phyloP scores from a whole-genome alignment of 1,140 invertebrate genomes.

The Drosophila albomicans region DNA sequence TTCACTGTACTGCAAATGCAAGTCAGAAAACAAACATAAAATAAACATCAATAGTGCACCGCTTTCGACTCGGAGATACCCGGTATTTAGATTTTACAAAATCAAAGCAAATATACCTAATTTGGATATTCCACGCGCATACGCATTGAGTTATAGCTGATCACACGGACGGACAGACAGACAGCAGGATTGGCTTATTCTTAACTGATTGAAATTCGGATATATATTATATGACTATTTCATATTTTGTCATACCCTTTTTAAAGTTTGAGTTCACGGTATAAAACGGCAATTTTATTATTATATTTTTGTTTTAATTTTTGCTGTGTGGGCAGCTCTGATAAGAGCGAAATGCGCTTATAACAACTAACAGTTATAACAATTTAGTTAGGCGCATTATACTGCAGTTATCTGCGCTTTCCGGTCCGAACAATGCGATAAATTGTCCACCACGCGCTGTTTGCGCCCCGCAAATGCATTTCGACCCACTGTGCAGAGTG shows the following conservation, averaged over 20 bases:
- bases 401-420: conserved; percentile 29
- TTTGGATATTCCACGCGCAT: too few relatives aligned
- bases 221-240: too few relatives aligned
- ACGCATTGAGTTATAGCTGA: too few relatives aligned
- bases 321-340: conserved; percentile 39
- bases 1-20: conserved; percentile 22
- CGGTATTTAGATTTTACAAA: background rate
- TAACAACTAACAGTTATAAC: conserved; percentile 14
- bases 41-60: background rate
- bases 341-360: conserved; percentile 34
- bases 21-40: background rate
- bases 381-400: conserved; percentile 12
- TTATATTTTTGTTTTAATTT: conserved; percentile 2
- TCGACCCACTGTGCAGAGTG: background rate
- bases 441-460: background rate
- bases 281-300: background rate
- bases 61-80: background rate
- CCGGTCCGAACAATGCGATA: conserved; percentile 27
- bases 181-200: too few relatives aligned
- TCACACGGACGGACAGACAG: too few relatives aligned
- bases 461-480: background rate
- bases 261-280: background rate
- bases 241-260: background rate
- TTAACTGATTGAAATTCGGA: too few relatives aligned
- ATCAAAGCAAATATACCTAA: too few relatives aligned